Conservation (phyloP, 2,113 vertebrate genomes). For the Formicarius rufipectus region DNA sequence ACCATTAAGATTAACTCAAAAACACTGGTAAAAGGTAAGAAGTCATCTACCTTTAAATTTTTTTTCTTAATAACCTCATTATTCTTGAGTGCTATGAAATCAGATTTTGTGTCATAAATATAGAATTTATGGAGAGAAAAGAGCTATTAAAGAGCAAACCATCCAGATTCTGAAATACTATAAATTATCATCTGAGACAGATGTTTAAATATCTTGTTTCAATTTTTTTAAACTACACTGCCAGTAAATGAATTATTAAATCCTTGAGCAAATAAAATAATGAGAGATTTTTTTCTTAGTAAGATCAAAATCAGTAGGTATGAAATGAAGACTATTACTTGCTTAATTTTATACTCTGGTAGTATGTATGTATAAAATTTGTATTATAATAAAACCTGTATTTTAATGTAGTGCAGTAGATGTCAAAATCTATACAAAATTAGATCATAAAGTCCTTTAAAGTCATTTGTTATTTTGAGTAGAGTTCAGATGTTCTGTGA, state of each 20-base stretch:
- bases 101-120: not conserved
- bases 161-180: conserved; percentile 37
- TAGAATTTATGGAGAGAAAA: conserved; percentile 31
- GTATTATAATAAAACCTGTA: not conserved
- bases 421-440: not conserved
- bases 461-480: not conserved
- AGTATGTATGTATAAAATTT: conserved; percentile 4
- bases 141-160: conserved; percentile 38
- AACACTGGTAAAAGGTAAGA: not conserved
- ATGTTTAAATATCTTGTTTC: conserved; percentile 57
- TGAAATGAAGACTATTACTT: conserved; percentile 62
- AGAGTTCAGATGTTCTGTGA: not conserved
- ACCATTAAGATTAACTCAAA: not conserved
- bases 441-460: not conserved
- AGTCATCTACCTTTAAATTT: not conserved
- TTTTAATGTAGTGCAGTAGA: not conserved
- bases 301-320: conserved; percentile 55
- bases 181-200: conserved; percentile 41
- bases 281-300: conserved; percentile 23
- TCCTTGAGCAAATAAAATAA: conserved; percentile 66
- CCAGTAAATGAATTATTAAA: conserved; percentile 54
- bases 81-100: not conserved
- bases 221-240: conserved; percentile 48
- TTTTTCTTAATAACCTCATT: not conserved
- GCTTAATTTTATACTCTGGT: not conserved